These are phyloP conservation scores for Ctenodactylus gundi DNA, from an alignment of 2,113 vertebrate species.

Conservation along the genomic window DNA sequence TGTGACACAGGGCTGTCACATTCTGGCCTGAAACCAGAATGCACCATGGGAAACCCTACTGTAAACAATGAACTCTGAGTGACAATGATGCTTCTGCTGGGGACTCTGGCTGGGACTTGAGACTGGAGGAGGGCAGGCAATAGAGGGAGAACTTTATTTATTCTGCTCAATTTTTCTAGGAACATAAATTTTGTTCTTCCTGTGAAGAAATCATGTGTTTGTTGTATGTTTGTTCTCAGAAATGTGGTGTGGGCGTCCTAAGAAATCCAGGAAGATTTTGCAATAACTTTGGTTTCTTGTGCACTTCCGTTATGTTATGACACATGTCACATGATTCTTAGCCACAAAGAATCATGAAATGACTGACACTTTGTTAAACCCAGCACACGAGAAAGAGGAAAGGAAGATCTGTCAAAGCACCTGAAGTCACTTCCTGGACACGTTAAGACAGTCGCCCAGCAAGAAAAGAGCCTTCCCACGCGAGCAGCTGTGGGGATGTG, in stretches of 20 bases:
- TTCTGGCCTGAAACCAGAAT: no score
- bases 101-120: no score
- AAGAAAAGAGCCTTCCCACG: neutral
- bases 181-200: no score
- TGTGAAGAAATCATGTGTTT: neutral
- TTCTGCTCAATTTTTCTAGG: no score
- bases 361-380: no score
- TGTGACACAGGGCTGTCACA: no score
- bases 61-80: no score
- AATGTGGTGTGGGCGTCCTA: neutral
- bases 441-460: neutral
- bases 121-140: no score
- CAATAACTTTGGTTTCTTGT: neutral
- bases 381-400: neutral
- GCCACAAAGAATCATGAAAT: neutral
- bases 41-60: no score
- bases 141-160: no score
- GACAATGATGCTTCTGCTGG: no score
- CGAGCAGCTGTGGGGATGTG: neutral
- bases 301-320: neutral
- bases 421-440: neutral
- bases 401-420: neutral
- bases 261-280: neutral
- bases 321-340: neutral
- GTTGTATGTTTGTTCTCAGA: neutral